Percentiles rank a stretch among this genome's conserved stretches.
These are phyloP conservation scores for Sebastes minor DNA, from an alignment of 2,797 vertebrate genomes.

Conservation along the genomic window DNA sequence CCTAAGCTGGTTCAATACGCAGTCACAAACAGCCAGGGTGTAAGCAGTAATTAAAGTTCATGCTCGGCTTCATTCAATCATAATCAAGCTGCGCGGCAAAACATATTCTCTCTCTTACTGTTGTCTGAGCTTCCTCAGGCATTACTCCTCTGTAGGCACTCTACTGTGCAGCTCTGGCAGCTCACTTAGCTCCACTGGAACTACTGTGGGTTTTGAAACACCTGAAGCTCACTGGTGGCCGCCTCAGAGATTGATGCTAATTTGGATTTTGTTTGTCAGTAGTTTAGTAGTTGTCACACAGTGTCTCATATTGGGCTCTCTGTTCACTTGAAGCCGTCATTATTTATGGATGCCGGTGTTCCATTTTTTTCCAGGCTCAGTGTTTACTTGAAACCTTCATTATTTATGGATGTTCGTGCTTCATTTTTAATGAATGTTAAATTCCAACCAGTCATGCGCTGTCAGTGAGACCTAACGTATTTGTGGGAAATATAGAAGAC, in stretches of 20 bases:
- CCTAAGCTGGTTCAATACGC: slow-evolving; percentile 72
- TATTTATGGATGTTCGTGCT: slow-evolving; percentile 75
- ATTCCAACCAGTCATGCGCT: slow-evolving; percentile 62
- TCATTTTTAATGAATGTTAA: slow-evolving; percentile 78
- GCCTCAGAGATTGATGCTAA: slow-evolving; percentile 77
- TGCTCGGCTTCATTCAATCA: slow-evolving; percentile 85
- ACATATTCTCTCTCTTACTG: slow-evolving; percentile 76
- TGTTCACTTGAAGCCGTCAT: slow-evolving; percentile 65
- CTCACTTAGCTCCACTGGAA: slow-evolving; percentile 69
- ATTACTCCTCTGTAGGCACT: slow-evolving; percentile 66
- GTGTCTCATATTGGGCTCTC: slow-evolving; percentile 56
- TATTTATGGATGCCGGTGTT: slow-evolving; percentile 74
- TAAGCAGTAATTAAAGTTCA: slow-evolving; percentile 87
- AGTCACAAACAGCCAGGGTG: slow-evolving; percentile 79
- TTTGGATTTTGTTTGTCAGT: slow-evolving; percentile 82
- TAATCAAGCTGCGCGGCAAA: slow-evolving; percentile 83
- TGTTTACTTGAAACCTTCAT: slow-evolving; percentile 75
- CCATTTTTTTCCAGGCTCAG: slow-evolving; percentile 65
- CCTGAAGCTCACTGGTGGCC: slow-evolving; percentile 75
- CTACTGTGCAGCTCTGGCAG: slow-evolving; percentile 66
- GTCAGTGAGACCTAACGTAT: slow-evolving; percentile 59
- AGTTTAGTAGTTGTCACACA: slow-evolving; percentile 78
- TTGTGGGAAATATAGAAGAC: slow-evolving; percentile 57
- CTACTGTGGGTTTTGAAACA: slow-evolving; percentile 73
- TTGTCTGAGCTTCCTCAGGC: slow-evolving; percentile 74